Conservation (phyloP, 1,140 invertebrate genomes). For the Calephelis nemesis region DNA sequence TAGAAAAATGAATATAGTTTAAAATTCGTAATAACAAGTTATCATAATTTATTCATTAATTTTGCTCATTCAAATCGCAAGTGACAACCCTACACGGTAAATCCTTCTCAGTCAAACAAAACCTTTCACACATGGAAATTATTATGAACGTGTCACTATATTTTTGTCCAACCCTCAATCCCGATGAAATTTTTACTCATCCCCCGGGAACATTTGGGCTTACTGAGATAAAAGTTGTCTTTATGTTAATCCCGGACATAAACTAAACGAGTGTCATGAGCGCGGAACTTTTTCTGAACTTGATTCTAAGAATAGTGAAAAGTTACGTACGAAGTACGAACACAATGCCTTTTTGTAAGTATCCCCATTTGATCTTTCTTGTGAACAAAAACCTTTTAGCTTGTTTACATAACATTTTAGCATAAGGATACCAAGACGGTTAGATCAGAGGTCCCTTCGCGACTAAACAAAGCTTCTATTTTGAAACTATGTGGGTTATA, state of each 20-base stretch:
- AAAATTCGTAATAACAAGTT: too few species aligned
- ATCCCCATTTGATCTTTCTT: constrained; percentile 1
- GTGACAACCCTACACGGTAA: too few species aligned
- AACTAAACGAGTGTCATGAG: constrained; percentile 24
- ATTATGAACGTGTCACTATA: constrained; percentile 5
- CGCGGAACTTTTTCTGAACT: constrained; percentile 14
- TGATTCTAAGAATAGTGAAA: constrained; percentile 19
- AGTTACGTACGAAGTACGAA: not conserved
- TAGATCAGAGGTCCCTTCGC: too few species aligned
- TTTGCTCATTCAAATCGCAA: too few species aligned
- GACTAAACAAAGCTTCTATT: too few species aligned
- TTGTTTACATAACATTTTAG: constrained; percentile 3
- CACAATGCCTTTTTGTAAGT: constrained; percentile 16
- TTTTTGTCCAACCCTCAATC: constrained; percentile 16
- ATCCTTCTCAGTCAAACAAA: not conserved
- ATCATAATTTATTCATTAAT: too few species aligned
- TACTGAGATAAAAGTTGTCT: constrained; percentile 30
- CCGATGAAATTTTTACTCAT: constrained; percentile 33
- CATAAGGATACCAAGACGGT: too few species aligned
- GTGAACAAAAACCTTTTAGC: constrained; percentile 5
- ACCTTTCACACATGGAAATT: not conserved
- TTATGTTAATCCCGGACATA: constrained; percentile 32
- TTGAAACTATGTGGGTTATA: too few species aligned
- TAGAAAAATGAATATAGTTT: too few species aligned
- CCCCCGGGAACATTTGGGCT: constrained; percentile 30